Percentiles rank a stretch among this genome's conserved stretches.
phyloP scores from a whole-genome alignment of 2,888 invertebrate species.

The Trichogramma evanescens region DNA sequence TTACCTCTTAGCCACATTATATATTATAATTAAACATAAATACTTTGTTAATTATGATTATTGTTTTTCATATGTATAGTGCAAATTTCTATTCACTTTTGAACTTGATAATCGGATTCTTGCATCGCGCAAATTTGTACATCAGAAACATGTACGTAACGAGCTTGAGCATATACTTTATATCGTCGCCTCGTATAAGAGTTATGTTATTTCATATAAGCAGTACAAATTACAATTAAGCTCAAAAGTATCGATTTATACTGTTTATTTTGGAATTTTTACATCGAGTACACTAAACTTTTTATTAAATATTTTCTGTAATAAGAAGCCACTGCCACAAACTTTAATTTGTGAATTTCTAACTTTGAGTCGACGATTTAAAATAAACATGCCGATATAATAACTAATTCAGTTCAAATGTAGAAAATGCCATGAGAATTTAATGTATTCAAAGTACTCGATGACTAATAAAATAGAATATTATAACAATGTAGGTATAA shows the following conservation, averaged over 20 bases:
- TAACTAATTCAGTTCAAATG: background rate
- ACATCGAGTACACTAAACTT: too few species aligned
- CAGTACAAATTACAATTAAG: too few species aligned
- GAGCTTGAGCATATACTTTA: constrained; percentile 6
- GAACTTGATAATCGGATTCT: too few species aligned
- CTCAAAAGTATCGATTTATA: too few species aligned
- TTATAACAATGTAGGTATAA: background rate
- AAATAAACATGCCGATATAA: constrained; percentile 4
- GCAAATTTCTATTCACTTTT: background rate
- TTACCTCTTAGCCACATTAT: constrained; percentile 10
- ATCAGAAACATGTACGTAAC: background rate
- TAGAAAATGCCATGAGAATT: constrained; percentile 1
- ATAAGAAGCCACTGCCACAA: background rate
- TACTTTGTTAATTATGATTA: background rate
- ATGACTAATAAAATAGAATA: background rate
- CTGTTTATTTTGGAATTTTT: too few species aligned
- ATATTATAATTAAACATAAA: background rate
- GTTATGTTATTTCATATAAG: background rate
- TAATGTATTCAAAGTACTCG: background rate
- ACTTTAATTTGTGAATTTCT: background rate
- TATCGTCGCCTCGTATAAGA: constrained; percentile 13
- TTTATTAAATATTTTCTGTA: too few species aligned
- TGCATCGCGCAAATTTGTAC: constrained; percentile 7
- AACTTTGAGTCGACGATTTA: constrained; percentile 7
- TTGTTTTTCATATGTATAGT: background rate